Percentiles rank a stretch among this genome's conserved stretches.
These are phyloP conservation scores for Shargacucullia verbasci DNA, from an alignment of 2,888 invertebrate genomes.

Conservation along the genomic window DNA sequence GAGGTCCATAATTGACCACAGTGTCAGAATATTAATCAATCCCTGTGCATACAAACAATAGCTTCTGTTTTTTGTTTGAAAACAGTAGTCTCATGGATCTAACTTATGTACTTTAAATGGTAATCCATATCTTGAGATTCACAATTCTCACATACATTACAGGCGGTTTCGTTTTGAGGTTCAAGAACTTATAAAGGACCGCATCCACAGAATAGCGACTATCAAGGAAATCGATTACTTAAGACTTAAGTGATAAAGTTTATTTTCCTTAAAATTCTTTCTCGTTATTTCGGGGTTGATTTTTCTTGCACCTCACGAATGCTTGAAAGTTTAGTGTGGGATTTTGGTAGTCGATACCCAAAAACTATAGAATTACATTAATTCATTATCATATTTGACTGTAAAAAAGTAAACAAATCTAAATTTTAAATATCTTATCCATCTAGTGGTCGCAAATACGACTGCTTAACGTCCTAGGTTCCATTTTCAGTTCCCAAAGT, in stretches of 20 bases:
- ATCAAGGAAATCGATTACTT: conserved; percentile 20
- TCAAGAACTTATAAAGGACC: conserved; percentile 38
- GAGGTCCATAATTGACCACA: conserved; percentile 32
- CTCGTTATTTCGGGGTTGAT: conserved; percentile 37
- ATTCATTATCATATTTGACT: no score
- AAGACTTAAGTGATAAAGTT: conserved; percentile 4
- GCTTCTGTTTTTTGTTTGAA: conserved; percentile 66
- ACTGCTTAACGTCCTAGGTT: no score
- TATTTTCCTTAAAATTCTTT: conserved; percentile 17
- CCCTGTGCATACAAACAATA: conserved; percentile 60
- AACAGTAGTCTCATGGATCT: conserved; percentile 73
- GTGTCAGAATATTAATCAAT: conserved; percentile 60
- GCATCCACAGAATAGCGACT: conserved; percentile 14
- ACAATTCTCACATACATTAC: conserved; percentile 74
- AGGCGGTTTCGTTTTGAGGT: conserved; percentile 66
- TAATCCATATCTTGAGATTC: conserved; percentile 65
- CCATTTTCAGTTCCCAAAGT: no score
- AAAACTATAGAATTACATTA: neutral
- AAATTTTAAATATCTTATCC: no score
- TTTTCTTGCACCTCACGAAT: conserved; percentile 52
- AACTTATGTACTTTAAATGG: conserved; percentile 68
- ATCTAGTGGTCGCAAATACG: no score
- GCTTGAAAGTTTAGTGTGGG: conserved; percentile 24
- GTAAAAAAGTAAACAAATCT: no score
- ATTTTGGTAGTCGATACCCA: conserved; percentile 15